phyloP scores from a whole-genome alignment of 2,113 vertebrate species.

The Cricetomys ansorgei region DNA sequence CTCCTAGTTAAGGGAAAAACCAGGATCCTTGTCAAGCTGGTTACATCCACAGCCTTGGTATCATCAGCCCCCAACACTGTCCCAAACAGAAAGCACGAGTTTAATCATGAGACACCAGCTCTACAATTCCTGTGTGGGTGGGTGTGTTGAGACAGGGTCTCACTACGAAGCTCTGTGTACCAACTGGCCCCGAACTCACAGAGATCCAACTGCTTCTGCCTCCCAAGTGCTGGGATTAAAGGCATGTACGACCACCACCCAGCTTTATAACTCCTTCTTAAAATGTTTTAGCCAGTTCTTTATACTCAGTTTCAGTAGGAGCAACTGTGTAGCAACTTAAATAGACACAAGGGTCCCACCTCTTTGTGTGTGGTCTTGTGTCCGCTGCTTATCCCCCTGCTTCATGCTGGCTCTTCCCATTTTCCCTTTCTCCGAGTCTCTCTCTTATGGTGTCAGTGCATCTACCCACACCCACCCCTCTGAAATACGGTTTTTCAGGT shows the following conservation, averaged over 20 bases:
- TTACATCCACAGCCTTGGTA: no score
- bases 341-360: not conserved
- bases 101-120: not conserved
- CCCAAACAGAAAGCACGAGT: not conserved
- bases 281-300: not conserved
- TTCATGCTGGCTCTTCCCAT: not conserved
- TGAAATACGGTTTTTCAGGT: not conserved
- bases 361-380: not conserved
- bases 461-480: not conserved
- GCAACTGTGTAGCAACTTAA: not conserved
- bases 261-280: not conserved
- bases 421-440: not conserved
- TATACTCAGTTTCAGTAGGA: not conserved
- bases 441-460: no score
- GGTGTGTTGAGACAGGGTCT: not conserved
- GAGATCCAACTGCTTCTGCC: not conserved
- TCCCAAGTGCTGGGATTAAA: not conserved
- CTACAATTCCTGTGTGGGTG: not conserved
- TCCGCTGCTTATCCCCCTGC: not conserved
- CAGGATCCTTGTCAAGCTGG: no score
- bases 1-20: no score
- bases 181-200: not conserved
- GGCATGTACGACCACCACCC: not conserved
- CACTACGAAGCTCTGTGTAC: not conserved
- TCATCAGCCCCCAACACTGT: no score